Base-by-base conservation (phyloP, 1,140 invertebrate species). In the Platyscapa corneri region DNA sequence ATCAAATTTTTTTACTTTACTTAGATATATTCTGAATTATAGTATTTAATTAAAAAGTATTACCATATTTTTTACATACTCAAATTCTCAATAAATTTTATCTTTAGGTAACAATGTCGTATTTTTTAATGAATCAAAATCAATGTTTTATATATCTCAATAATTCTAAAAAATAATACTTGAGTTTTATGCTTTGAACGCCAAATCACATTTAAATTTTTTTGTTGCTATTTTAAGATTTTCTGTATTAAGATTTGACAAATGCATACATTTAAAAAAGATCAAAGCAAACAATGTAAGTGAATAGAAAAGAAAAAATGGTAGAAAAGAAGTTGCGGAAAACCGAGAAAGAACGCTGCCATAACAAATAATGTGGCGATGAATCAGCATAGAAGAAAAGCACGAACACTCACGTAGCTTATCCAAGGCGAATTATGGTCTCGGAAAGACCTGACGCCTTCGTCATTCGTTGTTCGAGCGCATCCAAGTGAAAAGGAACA, bases 341-440 rank as follows among this genome's bases (percentile, higher is more conserved):
- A n/a, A n/a, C n/a, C 64, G 78, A 37, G 70, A 82, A 86, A 82
- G 74, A 67, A 78, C 60, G 75, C 20, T 53, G 34, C 49, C n/a
- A 77, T 78, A 82, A 77, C 64, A 86, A 82, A 82, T 77, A 86
- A 78, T 49, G 80, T 49, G 60, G 75, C 74, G 80, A 72, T 79
- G 81, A 85, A 85, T 85, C 67, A 80, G 53, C 77, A 23, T 20
- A 49, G 27, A 16, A 30, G 16, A 37, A 14, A 56, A 16, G 27
- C 7, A 46, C 12, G 42, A 53, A 46, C 27, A 34, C 34, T 42
- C 70, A 49, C 34, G 76, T 30, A 77, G 42, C 46, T 79, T 79
- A 78, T 60, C 75, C 76, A 18, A 46, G 27, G 60, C 60, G 32
- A 30, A 46, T 67, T 80, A 67, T 56, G 60, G 14, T 30, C 76